phyloP scores from a whole-genome alignment of 2,888 invertebrate species.

The Caprella mutica region DNA sequence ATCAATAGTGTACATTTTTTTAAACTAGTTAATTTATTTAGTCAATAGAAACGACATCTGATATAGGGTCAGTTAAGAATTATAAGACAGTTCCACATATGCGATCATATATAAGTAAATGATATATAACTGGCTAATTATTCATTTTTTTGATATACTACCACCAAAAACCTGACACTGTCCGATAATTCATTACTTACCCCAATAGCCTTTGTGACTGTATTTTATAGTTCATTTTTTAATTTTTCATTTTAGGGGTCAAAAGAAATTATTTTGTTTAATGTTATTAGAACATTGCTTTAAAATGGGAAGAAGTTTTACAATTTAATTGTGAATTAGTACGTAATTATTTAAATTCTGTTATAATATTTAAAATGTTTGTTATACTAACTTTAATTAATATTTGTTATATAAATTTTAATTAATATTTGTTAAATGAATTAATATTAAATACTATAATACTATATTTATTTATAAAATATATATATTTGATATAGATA shows the following conservation, averaged over 20 bases:
- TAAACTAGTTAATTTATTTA: too few species aligned
- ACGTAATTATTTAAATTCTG: background rate
- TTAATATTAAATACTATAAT: background rate
- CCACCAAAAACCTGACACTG: too few species aligned
- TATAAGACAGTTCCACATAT: too few species aligned
- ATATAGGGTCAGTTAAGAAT: too few species aligned
- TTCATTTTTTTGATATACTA: too few species aligned
- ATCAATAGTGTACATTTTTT: too few species aligned
- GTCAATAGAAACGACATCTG: too few species aligned
- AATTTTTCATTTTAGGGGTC: background rate
- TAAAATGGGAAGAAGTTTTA: background rate
- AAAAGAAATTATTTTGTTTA: background rate
- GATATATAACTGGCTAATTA: too few species aligned
- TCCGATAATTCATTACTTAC: too few species aligned
- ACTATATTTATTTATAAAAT: background rate
- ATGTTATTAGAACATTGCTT: background rate
- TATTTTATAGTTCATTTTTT: background rate
- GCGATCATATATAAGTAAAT: too few species aligned
- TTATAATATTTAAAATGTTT: background rate
- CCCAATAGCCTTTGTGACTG: background rate
- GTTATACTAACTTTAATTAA: background rate
- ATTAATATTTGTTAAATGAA: background rate
- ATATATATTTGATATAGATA: conserved; percentile 5
- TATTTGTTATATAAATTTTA: background rate
- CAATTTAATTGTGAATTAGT: background rate